Conservation (phyloP, 2,113 vertebrate genomes). For the Sylvietta virens region DNA sequence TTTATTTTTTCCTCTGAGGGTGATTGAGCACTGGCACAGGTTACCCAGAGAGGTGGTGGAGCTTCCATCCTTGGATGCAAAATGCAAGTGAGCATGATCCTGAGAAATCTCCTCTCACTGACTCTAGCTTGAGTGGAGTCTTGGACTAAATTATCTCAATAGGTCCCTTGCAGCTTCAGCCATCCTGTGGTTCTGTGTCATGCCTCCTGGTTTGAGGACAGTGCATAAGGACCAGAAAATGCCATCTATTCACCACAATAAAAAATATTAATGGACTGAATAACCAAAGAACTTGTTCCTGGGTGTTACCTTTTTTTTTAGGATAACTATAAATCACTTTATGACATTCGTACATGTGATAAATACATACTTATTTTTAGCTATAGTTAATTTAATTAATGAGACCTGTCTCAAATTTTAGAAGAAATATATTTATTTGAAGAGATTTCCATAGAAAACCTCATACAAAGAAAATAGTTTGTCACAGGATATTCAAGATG, state of each 20-base stretch:
- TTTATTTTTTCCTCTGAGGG: not conserved
- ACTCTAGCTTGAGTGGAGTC: not conserved
- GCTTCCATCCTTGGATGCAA: not conserved
- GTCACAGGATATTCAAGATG: not conserved
- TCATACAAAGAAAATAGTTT: not conserved
- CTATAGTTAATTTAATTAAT: not conserved
- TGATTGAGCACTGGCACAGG: not conserved
- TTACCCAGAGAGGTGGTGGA: not conserved
- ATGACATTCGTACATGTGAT: not conserved
- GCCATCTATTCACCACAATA: accelerated
- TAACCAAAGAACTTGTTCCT: not conserved
- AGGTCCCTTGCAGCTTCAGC: not conserved
- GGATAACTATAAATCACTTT: not conserved
- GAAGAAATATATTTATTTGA: not conserved
- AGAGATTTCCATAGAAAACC: not conserved
- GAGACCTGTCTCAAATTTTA: not conserved
- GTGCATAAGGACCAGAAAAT: not conserved
- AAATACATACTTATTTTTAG: not conserved
- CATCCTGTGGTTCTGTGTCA: not conserved
- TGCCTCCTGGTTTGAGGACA: not conserved
- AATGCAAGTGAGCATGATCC: not conserved
- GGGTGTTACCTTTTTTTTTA: not conserved
- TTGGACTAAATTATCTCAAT: not conserved
- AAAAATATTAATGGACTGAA: not conserved
- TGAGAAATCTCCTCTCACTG: not conserved